Conservation (phyloP, 2,797 vertebrate genomes). For the Epinephelus awoara region DNA sequence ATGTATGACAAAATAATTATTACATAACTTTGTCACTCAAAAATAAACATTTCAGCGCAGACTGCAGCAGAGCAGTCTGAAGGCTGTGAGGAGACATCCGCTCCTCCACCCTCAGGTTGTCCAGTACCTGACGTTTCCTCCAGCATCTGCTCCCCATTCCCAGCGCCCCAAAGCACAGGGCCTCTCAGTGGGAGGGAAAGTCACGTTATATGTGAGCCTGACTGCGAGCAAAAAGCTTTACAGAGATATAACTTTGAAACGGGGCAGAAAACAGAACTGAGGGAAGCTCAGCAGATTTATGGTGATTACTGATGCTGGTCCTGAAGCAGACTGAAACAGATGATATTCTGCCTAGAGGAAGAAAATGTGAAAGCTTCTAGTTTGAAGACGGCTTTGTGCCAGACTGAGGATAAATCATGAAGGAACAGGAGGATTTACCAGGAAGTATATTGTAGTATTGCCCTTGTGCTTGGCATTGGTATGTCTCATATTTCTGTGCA, state of each 20-base stretch:
- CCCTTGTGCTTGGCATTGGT: slow-evolving; percentile 3
- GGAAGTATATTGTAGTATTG: slow-evolving; percentile 37
- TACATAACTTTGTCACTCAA: too few relatives aligned
- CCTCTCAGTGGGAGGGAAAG: slow-evolving; percentile 63
- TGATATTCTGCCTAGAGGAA: slow-evolving; percentile 61
- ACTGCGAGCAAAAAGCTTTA: slow-evolving; percentile 54
- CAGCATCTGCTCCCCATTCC: slow-evolving; percentile 64
- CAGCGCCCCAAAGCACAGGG: slow-evolving; percentile 35
- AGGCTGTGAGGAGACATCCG: slow-evolving; percentile 11
- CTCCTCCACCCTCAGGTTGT: slow-evolving; percentile 27
- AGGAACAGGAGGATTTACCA: slow-evolving; percentile 37
- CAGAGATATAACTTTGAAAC: slow-evolving; percentile 61
- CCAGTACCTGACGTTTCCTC: slow-evolving; percentile 49
- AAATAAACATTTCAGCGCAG: not conserved
- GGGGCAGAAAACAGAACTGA: slow-evolving; percentile 47
- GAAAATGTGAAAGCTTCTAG: slow-evolving; percentile 57
- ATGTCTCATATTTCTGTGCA: slow-evolving; percentile 15
- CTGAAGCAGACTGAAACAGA: slow-evolving; percentile 64
- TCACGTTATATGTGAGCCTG: slow-evolving; percentile 50
- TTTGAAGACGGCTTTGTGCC: slow-evolving; percentile 47
- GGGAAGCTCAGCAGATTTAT: slow-evolving; percentile 61
- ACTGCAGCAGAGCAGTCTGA: slow-evolving; percentile 4
- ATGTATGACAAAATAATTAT: too few relatives aligned
- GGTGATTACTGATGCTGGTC: slow-evolving; percentile 55
- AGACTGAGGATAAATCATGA: slow-evolving; percentile 35